Percentiles rank a stretch among this genome's conserved stretches.
Conservation (phyloP, 2,797 vertebrate species). For the Eutrigla gurnardus region DNA sequence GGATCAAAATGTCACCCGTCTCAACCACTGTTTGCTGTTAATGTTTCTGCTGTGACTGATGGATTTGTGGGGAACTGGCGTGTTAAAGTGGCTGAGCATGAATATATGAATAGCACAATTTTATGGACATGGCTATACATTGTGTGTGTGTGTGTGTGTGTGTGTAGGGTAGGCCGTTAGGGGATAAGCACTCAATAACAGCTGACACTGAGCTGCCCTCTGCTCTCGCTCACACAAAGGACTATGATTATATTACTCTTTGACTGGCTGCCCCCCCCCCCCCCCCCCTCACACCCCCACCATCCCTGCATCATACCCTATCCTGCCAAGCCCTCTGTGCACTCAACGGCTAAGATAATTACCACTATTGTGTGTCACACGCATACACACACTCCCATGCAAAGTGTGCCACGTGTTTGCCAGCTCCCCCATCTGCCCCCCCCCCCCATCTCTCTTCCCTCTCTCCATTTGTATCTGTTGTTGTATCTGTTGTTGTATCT, state of each 20-base stretch:
- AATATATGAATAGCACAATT: conserved; percentile 59
- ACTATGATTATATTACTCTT: conserved; percentile 88
- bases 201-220: conserved; percentile 87
- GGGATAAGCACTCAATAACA: conserved; percentile 88
- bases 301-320: conserved; percentile 66
- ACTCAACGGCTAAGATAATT: conserved; percentile 85
- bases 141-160: conserved; percentile 56
- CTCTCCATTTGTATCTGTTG: conserved; percentile 57
- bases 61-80: conserved; percentile 55
- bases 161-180: conserved; percentile 74
- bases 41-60: conserved; percentile 67
- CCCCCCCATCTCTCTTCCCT: conserved; percentile 35
- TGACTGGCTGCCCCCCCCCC: conserved; percentile 75
- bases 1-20: conserved; percentile 61
- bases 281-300: conserved; percentile 58
- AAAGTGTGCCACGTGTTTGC: conserved; percentile 77
- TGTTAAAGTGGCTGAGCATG: conserved; percentile 69
- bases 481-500: conserved; percentile 66
- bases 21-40: conserved; percentile 55
- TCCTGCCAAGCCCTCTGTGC: conserved; percentile 79
- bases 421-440: conserved; percentile 79
- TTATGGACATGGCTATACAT: conserved; percentile 66
- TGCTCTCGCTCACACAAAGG: conserved; percentile 85
- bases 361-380: conserved; percentile 84
- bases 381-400: conserved; percentile 66